A percentile compares a stretch with the other conserved stretches of the same genome.
These are phyloP conservation scores for Gymnocephalus cernua DNA, from an alignment of 2,113 vertebrate species.

Conservation along the genomic window DNA sequence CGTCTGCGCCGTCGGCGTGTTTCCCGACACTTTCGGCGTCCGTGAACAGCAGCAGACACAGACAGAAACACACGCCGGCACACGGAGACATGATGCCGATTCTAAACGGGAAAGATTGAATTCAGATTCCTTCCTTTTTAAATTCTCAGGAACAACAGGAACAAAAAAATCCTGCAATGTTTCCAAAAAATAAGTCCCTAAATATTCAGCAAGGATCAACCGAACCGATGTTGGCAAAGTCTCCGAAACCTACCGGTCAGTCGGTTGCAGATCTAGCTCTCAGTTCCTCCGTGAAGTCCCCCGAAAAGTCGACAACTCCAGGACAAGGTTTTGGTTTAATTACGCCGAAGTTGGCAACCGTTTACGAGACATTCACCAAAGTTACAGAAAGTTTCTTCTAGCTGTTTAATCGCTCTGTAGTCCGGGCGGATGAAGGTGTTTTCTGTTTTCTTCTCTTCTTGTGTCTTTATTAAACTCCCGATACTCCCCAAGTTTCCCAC, in stretches of 20 bases:
- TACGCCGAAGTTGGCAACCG: not conserved
- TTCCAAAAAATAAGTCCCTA: not conserved
- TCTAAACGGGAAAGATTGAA: not conserved
- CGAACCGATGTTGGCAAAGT: not conserved
- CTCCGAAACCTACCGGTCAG: not conserved
- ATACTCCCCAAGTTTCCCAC: slow-evolving; percentile 7
- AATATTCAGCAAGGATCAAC: not conserved
- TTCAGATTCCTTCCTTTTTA: not conserved
- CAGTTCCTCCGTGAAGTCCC: not conserved
- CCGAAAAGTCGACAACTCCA: not conserved
- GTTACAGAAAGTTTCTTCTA: not conserved
- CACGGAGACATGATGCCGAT: slow-evolving; percentile 42
- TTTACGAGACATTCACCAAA: not conserved
- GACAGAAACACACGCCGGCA: slow-evolving; percentile 28
- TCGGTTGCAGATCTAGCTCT: not conserved
- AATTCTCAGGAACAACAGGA: no score
- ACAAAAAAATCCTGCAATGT: not conserved
- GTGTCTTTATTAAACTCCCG: slow-evolving; percentile 14
- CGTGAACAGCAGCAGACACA: slow-evolving; percentile 40
- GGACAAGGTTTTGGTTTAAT: not conserved
- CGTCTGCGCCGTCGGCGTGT: rapidly evolving
- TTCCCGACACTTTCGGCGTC: slow-evolving; percentile 22
- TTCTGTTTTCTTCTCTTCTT: slow-evolving; percentile 18
- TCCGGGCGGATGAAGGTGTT: slow-evolving; percentile 13
- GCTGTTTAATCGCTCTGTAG: not conserved